Percentiles rank a stretch among this genome's conserved stretches.
Evolutionary conservation across 2,888 invertebrate species (phyloP).

Genomic region (Alcis repandata): DNA sequence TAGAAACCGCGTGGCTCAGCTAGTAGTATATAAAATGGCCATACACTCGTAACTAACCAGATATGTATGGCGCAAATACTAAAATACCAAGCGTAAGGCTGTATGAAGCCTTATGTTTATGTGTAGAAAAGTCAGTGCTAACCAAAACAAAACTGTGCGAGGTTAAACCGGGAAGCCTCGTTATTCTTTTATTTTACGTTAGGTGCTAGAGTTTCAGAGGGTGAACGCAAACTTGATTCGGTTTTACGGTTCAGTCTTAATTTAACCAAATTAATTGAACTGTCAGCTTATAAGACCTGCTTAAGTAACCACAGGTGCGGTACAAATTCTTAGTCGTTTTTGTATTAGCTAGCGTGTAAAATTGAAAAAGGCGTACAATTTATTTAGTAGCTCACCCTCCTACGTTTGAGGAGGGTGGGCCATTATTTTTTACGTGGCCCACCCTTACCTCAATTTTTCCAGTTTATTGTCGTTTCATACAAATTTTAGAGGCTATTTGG

Average conservation of each 20-base stretch:
- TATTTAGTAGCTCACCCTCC: slow-evolving; percentile 74
- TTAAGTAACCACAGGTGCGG: slow-evolving; percentile 26
- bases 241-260: slow-evolving; percentile 3
- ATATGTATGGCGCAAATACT: not conserved
- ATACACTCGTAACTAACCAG: not conserved
- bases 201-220: slow-evolving; percentile 4
- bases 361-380: slow-evolving; percentile 82
- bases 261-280: slow-evolving; percentile 13
- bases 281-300: slow-evolving; percentile 6
- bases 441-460: slow-evolving; percentile 77
- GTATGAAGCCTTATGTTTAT: slow-evolving; percentile 19
- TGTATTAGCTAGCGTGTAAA: slow-evolving; percentile 47
- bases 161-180: slow-evolving; percentile 14
- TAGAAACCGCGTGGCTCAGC: too few relatives aligned
- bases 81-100: slow-evolving; percentile 15
- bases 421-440: slow-evolving; percentile 81
- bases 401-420: slow-evolving; percentile 65
- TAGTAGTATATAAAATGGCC: not conserved
- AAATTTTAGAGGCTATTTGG: slow-evolving; percentile 70
- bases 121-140: slow-evolving; percentile 10
- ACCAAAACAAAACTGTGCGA: slow-evolving; percentile 14
- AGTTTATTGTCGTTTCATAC: slow-evolving; percentile 78
- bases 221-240: slow-evolving; percentile 16
- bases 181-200: slow-evolving; percentile 19
- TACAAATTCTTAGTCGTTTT: slow-evolving; percentile 23